Evolutionary conservation across 2,888 invertebrate species (phyloP).

Genomic region (Chrysodeixis includens): DNA sequence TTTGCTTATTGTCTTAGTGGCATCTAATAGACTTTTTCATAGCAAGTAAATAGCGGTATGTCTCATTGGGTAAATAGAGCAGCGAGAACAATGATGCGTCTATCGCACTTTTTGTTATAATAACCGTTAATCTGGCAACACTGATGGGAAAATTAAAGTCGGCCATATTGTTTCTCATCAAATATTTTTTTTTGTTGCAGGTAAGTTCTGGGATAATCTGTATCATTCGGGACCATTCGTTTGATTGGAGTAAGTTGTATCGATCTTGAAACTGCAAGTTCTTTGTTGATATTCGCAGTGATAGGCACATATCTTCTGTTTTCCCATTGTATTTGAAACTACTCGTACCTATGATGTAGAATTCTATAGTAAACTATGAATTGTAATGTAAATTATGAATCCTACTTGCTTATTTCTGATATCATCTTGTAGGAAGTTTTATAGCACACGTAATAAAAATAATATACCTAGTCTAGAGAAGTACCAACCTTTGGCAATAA

Average conservation of each 20-base stretch:
- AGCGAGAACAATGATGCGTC: slow-evolving; percentile 83
- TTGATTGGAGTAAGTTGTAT: slow-evolving; percentile 34
- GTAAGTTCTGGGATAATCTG: slow-evolving; percentile 59
- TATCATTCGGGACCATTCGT: slow-evolving; percentile 13
- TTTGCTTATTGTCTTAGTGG: slow-evolving; percentile 27
- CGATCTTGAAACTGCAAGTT: not conserved
- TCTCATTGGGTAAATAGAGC: slow-evolving; percentile 82
- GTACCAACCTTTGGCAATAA: too few relatives aligned
- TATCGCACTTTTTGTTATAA: slow-evolving; percentile 68
- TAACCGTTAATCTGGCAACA: slow-evolving; percentile 70
- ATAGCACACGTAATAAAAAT: too few relatives aligned
- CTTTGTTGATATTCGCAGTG: not conserved
- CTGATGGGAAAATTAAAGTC: slow-evolving; percentile 67
- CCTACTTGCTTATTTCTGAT: too few relatives aligned
- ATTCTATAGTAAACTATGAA: too few relatives aligned
- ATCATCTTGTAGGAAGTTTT: too few relatives aligned
- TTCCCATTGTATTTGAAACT: too few relatives aligned
- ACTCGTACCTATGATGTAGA: too few relatives aligned
- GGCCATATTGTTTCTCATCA: slow-evolving; percentile 53
- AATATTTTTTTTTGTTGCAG: slow-evolving; percentile 59
- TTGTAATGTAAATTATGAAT: too few relatives aligned
- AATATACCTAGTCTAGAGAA: too few relatives aligned
- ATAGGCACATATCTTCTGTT: too few relatives aligned
- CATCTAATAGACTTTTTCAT: slow-evolving; percentile 50
- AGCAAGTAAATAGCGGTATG: slow-evolving; percentile 67